Percentiles rank a stretch among this genome's conserved stretches.
Evolutionary conservation across 2,113 vertebrate species (phyloP).

Genomic region (Notiomystis cincta): DNA sequence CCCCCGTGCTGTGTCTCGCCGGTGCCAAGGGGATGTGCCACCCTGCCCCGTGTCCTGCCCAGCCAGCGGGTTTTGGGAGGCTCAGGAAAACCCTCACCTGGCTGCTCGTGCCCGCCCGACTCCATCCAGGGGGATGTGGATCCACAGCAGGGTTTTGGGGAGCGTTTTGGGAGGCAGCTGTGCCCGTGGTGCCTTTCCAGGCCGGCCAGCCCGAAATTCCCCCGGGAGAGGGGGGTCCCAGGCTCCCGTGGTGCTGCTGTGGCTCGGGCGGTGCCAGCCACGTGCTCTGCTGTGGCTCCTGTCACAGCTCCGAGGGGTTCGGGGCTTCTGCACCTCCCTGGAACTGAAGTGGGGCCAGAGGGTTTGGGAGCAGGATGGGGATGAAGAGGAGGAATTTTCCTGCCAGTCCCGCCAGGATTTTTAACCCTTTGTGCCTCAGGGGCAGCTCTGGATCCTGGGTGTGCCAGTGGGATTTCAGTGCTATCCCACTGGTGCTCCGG

Average conservation of each 20-base stretch:
- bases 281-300: rapidly evolving
- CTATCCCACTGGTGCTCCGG: rapidly evolving
- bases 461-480: rapidly evolving
- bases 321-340: neutral
- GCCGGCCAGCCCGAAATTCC: neutral
- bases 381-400: neutral
- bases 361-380: neutral
- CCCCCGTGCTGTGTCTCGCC: rapidly evolving
- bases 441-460: neutral
- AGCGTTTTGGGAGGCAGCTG: rapidly evolving
- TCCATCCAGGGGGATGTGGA: rapidly evolving
- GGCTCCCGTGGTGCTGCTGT: neutral
- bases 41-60: neutral
- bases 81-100: neutral
- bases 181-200: neutral
- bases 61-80: rapidly evolving
- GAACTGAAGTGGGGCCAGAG: rapidly evolving
- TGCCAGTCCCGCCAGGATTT: neutral
- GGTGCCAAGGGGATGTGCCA: rapidly evolving
- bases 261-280: neutral
- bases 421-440: neutral
- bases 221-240: rapidly evolving
- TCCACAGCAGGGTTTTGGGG: rapidly evolving
- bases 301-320: rapidly evolving
- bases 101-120: rapidly evolving